Conservation (phyloP, 2,113 vertebrate species). For the Sebastes fasciatus region DNA sequence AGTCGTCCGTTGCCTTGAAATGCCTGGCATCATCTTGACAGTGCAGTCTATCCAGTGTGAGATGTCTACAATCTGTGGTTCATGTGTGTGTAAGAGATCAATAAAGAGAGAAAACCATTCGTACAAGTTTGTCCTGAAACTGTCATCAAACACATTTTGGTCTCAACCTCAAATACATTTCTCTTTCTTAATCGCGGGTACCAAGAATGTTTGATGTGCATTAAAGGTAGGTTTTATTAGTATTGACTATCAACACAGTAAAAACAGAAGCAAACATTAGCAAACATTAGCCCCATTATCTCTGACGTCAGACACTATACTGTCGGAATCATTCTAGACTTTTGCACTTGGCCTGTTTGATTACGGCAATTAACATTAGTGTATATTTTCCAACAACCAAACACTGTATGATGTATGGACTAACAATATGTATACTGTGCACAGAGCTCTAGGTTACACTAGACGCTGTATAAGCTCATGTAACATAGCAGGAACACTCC, state of each 20-base stretch:
- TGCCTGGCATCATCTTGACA: conserved; percentile 40
- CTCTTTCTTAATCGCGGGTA: conserved; percentile 1
- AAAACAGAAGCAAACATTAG: conserved; percentile 34
- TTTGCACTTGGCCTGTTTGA: conserved; percentile 26
- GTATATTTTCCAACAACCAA: conserved; percentile 17
- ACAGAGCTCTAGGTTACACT: conserved; percentile 28
- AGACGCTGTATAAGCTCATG: conserved; percentile 46
- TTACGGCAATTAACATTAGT: conserved; percentile 31
- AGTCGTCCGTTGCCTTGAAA: conserved; percentile 48
- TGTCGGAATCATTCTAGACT: conserved; percentile 5
- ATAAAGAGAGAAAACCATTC: conserved; percentile 28
- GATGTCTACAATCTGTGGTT: conserved; percentile 50
- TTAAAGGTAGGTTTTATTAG: conserved; percentile 29
- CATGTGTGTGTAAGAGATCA: conserved; percentile 37
- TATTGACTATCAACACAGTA: conserved; percentile 49
- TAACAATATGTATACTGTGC: conserved; percentile 28
- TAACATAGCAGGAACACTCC: conserved; percentile 68
- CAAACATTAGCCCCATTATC: conserved; percentile 36
- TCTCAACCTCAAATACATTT: conserved; percentile 36
- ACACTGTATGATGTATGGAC: conserved; percentile 8
- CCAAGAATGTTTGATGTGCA: conserved; percentile 21
- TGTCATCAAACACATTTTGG: conserved; percentile 28
- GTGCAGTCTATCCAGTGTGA: conserved; percentile 25
- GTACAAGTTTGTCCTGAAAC: conserved; percentile 23
- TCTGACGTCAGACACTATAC: conserved; percentile 22